Evolutionary conservation across 2,797 vertebrate genomes (phyloP).

Genomic region (Manis crassicaudata): DNA sequence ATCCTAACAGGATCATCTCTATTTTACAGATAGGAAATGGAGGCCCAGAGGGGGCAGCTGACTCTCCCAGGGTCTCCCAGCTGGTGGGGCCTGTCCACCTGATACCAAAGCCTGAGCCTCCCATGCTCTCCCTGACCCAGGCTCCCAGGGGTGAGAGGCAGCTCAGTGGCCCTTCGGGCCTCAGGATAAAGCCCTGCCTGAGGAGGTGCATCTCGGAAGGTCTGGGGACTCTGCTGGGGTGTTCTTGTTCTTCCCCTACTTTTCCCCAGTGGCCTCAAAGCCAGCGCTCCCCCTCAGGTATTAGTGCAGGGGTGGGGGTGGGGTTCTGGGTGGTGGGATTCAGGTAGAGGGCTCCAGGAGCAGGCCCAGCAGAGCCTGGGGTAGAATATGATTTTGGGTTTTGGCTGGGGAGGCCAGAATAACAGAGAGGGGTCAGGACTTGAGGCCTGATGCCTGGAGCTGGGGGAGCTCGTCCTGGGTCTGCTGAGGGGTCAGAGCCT

Average conservation of each 20-base stretch:
- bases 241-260: neutral
- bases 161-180: neutral
- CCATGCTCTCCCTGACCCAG: neutral
- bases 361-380: neutral
- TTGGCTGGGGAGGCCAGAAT: neutral
- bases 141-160: neutral
- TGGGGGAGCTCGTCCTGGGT: neutral
- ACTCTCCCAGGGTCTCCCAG: neutral
- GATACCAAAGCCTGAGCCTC: neutral
- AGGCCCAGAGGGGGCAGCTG: neutral
- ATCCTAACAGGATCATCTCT: neutral
- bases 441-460: neutral
- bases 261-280: neutral
- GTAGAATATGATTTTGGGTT: neutral
- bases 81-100: neutral
- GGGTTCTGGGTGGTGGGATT: neutral
- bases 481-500: neutral
- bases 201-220: neutral
- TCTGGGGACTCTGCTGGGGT: neutral
- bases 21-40: neutral
- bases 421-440: neutral
- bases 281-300: neutral
- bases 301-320: neutral
- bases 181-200: neutral
- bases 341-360: neutral